These are phyloP conservation scores for Acleris holmiana DNA, from an alignment of 2,888 invertebrate genomes.

Conservation along the genomic window DNA sequence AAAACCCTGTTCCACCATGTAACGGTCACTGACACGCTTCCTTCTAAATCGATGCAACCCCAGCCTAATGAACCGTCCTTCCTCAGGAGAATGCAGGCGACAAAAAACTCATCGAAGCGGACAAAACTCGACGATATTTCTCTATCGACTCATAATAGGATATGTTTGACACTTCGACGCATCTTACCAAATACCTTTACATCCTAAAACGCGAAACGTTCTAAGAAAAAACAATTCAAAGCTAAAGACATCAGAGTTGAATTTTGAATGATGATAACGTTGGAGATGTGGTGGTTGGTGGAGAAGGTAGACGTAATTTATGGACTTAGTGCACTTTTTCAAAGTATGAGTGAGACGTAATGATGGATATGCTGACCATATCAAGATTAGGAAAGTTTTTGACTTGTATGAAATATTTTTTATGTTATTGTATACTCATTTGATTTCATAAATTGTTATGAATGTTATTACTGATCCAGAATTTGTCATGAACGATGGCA, in stretches of 20 bases:
- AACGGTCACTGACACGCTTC: too few species aligned
- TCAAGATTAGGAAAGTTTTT: constrained; percentile 9
- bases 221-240: not conserved
- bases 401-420: not conserved
- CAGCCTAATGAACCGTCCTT: constrained; percentile 24
- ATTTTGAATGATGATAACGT: not conserved
- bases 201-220: not conserved
- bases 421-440: not conserved
- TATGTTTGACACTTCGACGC: constrained; percentile 40
- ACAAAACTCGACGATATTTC: constrained; percentile 41
- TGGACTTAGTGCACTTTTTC: constrained; percentile 19
- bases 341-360: constrained; percentile 1
- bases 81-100: constrained; percentile 34
- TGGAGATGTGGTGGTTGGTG: not conserved
- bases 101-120: constrained; percentile 38
- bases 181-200: not conserved
- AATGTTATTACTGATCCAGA: not conserved
- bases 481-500: not conserved
- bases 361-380: constrained; percentile 7
- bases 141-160: constrained; percentile 41
- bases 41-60: not conserved
- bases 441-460: not conserved
- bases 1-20: too few species aligned
- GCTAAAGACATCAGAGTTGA: not conserved
- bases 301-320: constrained; percentile 1